These are phyloP conservation scores for Isurus oxyrinchus DNA, from an alignment of 2,113 vertebrate species.

Conservation along the genomic window DNA sequence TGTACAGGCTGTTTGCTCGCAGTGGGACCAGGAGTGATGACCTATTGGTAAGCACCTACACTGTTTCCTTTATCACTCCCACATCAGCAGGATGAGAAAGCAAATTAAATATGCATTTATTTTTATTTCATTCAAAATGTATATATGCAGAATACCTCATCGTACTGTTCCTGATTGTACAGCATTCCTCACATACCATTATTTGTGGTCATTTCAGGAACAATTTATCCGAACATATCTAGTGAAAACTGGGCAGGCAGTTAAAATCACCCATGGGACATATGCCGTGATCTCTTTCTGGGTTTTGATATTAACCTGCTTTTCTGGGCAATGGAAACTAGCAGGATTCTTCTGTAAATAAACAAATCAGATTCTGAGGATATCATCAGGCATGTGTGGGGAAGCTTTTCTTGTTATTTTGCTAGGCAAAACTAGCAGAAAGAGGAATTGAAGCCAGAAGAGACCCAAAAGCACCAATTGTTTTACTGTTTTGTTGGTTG, in stretches of 20 bases:
- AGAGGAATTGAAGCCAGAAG: background rate
- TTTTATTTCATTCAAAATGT: background rate
- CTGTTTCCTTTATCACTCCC: background rate
- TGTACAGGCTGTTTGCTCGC: constrained; percentile 75
- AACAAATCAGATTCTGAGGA: background rate
- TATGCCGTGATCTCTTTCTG: background rate
- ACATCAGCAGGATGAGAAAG: background rate
- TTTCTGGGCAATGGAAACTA: background rate
- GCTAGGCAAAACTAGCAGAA: background rate
- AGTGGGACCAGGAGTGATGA: constrained; percentile 49
- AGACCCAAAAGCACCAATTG: background rate
- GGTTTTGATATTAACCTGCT: background rate
- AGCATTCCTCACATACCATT: background rate
- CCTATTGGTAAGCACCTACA: constrained; percentile 60
- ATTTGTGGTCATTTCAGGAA: background rate
- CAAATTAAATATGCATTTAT: background rate
- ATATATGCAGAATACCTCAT: background rate
- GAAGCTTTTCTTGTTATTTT: background rate
- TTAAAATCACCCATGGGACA: background rate
- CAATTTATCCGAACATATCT: background rate
- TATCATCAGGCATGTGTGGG: background rate
- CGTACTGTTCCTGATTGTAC: background rate
- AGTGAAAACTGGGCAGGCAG: background rate
- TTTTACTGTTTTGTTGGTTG: background rate
- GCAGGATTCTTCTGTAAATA: background rate